Conservation (phyloP, 2,797 vertebrate genomes). For the Rhinella marina region DNA sequence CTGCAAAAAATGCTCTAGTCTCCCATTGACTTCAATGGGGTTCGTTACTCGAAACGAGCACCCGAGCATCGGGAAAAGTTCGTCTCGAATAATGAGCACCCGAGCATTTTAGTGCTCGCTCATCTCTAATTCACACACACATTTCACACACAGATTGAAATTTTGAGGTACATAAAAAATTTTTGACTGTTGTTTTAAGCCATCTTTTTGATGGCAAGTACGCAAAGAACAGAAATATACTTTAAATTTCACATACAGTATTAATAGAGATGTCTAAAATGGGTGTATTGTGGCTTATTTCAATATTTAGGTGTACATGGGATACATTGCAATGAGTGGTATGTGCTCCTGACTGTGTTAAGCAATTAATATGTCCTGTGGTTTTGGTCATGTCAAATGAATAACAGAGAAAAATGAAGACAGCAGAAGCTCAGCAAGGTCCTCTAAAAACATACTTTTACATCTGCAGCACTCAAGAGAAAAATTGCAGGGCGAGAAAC, state of each 20-base stretch:
- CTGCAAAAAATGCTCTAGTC: too few species aligned
- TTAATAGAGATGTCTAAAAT: not conserved
- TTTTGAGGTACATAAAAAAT: too few species aligned
- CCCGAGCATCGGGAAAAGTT: too few species aligned
- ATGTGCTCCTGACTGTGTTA: not conserved
- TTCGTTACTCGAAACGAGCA: too few species aligned
- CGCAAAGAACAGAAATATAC: too few species aligned
- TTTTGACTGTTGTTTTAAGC: too few species aligned
- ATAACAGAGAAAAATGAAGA: constrained; percentile 20
- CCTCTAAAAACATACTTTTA: constrained; percentile 2
- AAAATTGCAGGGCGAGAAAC: constrained; percentile 17
- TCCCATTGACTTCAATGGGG: too few species aligned
- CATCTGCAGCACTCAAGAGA: constrained; percentile 22
- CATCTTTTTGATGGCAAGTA: too few species aligned
- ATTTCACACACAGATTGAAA: too few species aligned
- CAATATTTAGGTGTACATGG: not conserved
- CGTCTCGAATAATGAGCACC: too few species aligned
- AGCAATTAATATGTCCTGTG: not conserved
- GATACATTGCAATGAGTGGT: not conserved
- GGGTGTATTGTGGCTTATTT: not conserved
- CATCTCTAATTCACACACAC: too few species aligned
- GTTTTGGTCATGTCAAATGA: not conserved
- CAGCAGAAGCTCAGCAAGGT: constrained; percentile 16
- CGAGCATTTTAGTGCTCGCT: too few species aligned
- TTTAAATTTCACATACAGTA: not conserved